These are phyloP conservation scores for Drosophila setifemur DNA, from an alignment of 1,140 invertebrate species.

Conservation along the genomic window DNA sequence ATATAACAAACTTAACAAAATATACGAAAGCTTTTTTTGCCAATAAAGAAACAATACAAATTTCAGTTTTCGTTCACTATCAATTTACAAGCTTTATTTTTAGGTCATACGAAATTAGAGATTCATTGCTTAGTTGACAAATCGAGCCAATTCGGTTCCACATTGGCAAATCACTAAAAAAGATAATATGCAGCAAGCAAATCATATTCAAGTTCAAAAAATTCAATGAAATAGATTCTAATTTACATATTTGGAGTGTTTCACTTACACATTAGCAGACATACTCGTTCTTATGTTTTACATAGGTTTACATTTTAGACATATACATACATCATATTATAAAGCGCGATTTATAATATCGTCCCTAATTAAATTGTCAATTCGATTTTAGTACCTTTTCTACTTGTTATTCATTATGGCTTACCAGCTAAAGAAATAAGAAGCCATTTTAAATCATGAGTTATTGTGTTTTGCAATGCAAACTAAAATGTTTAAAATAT, in stretches of 20 bases:
- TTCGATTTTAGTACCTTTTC: slow-evolving; percentile 54
- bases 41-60: slow-evolving; percentile 1
- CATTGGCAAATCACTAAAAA: slow-evolving; percentile 1
- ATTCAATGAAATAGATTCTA: slow-evolving; percentile 38
- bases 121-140: slow-evolving; percentile 26
- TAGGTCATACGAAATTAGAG: slow-evolving; percentile 37
- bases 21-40: slow-evolving; percentile 1
- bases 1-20: slow-evolving; percentile 5
- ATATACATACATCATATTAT: slow-evolving; percentile 63
- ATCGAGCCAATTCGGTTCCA: slow-evolving; percentile 15
- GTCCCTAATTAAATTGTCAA: slow-evolving; percentile 46
- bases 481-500: slow-evolving; percentile 39
- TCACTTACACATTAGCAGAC: slow-evolving; percentile 59
- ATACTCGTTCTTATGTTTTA: slow-evolving; percentile 71
- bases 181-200: slow-evolving; percentile 32
- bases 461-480: slow-evolving; percentile 37
- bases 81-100: slow-evolving; percentile 76
- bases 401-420: slow-evolving; percentile 39
- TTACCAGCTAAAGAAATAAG: slow-evolving; percentile 51
- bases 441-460: slow-evolving; percentile 32
- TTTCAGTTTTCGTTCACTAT: slow-evolving; percentile 19
- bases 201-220: slow-evolving; percentile 37
- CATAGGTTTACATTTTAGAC: slow-evolving; percentile 72
- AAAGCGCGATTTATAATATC: slow-evolving; percentile 46
- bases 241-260: slow-evolving; percentile 79